These are phyloP conservation scores for Pao palembangensis DNA, from an alignment of 2,113 vertebrate species.

Conservation along the genomic window DNA sequence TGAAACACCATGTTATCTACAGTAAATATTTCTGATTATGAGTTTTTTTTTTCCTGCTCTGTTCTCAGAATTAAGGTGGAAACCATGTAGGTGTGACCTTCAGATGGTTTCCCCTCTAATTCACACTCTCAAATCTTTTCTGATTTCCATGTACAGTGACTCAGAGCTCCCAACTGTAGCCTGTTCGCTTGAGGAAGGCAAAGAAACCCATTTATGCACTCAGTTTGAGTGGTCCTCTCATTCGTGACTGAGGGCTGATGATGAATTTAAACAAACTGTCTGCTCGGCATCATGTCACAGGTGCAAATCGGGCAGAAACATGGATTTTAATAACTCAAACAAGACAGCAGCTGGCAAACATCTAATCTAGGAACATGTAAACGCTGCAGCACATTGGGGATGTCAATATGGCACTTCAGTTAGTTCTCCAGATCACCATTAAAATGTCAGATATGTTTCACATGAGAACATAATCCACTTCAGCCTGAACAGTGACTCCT, in stretches of 20 bases:
- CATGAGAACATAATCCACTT: background rate
- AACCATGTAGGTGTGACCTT: slow-evolving; percentile 49
- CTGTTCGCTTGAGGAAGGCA: slow-evolving; percentile 30
- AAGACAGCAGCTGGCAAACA: slow-evolving; percentile 11
- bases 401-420: slow-evolving; percentile 59
- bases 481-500: background rate
- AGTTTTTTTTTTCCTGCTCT: slow-evolving; percentile 2
- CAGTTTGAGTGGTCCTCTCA: slow-evolving; percentile 6
- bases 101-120: slow-evolving; percentile 25
- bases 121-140: slow-evolving; percentile 31
- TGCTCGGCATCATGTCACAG: background rate
- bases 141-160: slow-evolving; percentile 33
- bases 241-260: background rate
- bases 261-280: background rate
- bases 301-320: background rate
- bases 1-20: slow-evolving; percentile 1
- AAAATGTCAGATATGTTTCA: background rate
- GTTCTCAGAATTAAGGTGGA: slow-evolving; percentile 1
- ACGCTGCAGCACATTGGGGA: slow-evolving; percentile 19
- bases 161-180: slow-evolving; percentile 32
- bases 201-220: slow-evolving; percentile 11
- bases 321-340: slow-evolving; percentile 29
- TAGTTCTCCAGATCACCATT: slow-evolving; percentile 16
- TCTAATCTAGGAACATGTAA: slow-evolving; percentile 9
- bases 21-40: background rate